phyloP scores from a whole-genome alignment of 2,113 vertebrate genomes.

The Sterrhoptilus dennistouni region DNA sequence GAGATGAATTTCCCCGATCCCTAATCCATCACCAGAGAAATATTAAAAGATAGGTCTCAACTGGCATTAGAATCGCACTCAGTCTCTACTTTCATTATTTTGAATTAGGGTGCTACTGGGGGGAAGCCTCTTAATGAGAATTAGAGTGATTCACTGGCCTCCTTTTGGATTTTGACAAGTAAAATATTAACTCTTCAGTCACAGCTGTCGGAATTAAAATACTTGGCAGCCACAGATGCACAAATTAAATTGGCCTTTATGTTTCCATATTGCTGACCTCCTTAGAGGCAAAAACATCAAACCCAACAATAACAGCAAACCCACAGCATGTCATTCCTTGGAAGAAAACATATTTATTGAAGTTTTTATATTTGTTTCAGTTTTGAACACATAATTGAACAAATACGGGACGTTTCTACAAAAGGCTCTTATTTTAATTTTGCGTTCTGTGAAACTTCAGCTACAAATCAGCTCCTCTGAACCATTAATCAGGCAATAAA shows the following conservation, averaged over 20 bases:
- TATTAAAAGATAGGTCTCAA: slow-evolving; percentile 99
- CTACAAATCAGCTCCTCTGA: slow-evolving; percentile 50
- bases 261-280: slow-evolving; percentile 99
- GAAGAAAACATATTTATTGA: slow-evolving; percentile 78
- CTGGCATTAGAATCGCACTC: slow-evolving; percentile 99
- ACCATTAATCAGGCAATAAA: slow-evolving; percentile 74
- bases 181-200: slow-evolving; percentile 99
- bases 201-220: slow-evolving; percentile 99
- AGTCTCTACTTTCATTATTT: slow-evolving; percentile 99
- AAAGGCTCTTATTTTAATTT: slow-evolving; percentile 72
- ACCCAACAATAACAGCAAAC: slow-evolving; percentile 81
- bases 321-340: slow-evolving; percentile 77
- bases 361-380: slow-evolving; percentile 73
- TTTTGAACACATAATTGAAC: slow-evolving; percentile 73
- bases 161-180: slow-evolving; percentile 99
- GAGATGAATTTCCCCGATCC: slow-evolving; percentile 99
- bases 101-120: slow-evolving; percentile 99
- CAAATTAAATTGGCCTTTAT: slow-evolving; percentile 99
- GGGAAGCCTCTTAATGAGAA: slow-evolving; percentile 99
- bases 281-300: slow-evolving; percentile 90
- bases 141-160: slow-evolving; percentile 99
- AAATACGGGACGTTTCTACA: slow-evolving; percentile 55
- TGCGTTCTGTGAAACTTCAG: slow-evolving; percentile 52
- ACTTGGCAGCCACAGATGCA: slow-evolving; percentile 98
- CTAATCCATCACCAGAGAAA: slow-evolving; percentile 99